These are phyloP conservation scores for Nemotelus nigrinus DNA, from an alignment of 2,888 invertebrate genomes.

Conservation along the genomic window DNA sequence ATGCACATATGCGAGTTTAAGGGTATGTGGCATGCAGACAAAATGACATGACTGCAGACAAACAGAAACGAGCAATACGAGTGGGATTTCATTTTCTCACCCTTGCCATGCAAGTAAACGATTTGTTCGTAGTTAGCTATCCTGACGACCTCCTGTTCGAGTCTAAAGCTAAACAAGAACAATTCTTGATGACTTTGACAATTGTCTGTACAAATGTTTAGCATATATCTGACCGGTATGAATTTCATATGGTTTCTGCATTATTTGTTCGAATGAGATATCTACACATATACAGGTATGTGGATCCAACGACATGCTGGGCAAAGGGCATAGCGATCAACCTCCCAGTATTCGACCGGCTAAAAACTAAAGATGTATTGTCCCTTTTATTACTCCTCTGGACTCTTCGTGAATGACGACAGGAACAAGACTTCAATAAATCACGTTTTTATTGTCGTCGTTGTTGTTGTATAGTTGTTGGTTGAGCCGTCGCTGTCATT, in stretches of 20 bases:
- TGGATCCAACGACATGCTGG: not conserved
- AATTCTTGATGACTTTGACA: conserved; percentile 25
- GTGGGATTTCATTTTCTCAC: conserved; percentile 21
- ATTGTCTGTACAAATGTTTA: conserved; percentile 35
- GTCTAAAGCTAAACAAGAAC: conserved; percentile 32
- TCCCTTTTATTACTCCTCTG: conserved; percentile 18
- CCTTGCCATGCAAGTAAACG: conserved; percentile 2
- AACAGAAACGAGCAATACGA: conserved; percentile 17
- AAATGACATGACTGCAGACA: conserved; percentile 24
- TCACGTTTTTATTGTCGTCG: conserved; percentile 12
- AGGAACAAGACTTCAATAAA: conserved; percentile 28
- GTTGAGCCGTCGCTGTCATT: conserved; percentile 16
- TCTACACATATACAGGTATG: not conserved
- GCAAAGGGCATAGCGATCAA: conserved; percentile 7
- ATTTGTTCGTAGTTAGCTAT: not conserved
- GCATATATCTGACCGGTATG: conserved; percentile 3
- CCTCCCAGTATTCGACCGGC: not conserved
- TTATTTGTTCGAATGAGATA: conserved; percentile 10
- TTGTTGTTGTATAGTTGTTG: not conserved
- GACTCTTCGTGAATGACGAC: not conserved
- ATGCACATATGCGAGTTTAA: conserved; percentile 1
- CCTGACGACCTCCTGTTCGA: not conserved
- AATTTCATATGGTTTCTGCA: conserved; percentile 15
- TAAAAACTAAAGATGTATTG: conserved; percentile 26
- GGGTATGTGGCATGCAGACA: not conserved